A percentile compares a stretch with the other conserved stretches of the same genome.
Evolutionary conservation across 2,888 invertebrate genomes (phyloP).

Genomic region (Lasioglossum figueresi): DNA sequence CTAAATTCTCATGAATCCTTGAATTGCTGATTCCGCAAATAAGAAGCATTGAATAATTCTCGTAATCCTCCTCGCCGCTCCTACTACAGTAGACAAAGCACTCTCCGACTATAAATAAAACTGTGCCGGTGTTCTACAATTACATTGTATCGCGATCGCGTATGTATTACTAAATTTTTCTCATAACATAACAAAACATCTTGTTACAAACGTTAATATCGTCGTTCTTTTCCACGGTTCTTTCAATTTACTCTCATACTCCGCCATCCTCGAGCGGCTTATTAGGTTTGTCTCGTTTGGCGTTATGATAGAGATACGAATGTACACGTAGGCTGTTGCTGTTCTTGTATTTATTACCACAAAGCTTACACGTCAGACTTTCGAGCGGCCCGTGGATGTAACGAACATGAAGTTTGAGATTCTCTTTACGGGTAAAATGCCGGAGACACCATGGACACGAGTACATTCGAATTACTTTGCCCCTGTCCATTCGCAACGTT

Average conservation of each 20-base stretch:
- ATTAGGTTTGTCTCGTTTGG: constrained; percentile 79
- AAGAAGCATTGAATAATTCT: constrained; percentile 37
- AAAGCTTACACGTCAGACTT: constrained; percentile 88
- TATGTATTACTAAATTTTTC: constrained; percentile 27
- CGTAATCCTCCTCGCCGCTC: constrained; percentile 16
- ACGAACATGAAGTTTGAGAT: constrained; percentile 89
- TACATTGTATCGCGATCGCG: constrained; percentile 43
- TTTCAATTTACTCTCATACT: constrained; percentile 32
- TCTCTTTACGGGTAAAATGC: constrained; percentile 84
- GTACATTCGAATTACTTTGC: constrained; percentile 82
- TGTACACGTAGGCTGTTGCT: constrained; percentile 83
- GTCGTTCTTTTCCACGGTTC: background rate
- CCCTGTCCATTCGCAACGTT: constrained; percentile 80
- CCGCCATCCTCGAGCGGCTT: constrained; percentile 67
- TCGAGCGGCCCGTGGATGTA: constrained; percentile 90
- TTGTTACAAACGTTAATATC: constrained; percentile 14
- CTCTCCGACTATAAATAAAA: constrained; percentile 39
- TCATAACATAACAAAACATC: constrained; percentile 30
- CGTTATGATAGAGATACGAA: constrained; percentile 82
- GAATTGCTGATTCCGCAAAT: constrained; percentile 9
- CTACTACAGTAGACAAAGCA: constrained; percentile 9
- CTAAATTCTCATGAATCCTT: constrained; percentile 8
- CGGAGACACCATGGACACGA: constrained; percentile 83
- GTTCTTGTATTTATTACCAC: constrained; percentile 86
- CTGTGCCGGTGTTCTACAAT: constrained; percentile 30